phyloP scores from a whole-genome alignment of 2,797 vertebrate genomes.

The Morelia viridis region DNA sequence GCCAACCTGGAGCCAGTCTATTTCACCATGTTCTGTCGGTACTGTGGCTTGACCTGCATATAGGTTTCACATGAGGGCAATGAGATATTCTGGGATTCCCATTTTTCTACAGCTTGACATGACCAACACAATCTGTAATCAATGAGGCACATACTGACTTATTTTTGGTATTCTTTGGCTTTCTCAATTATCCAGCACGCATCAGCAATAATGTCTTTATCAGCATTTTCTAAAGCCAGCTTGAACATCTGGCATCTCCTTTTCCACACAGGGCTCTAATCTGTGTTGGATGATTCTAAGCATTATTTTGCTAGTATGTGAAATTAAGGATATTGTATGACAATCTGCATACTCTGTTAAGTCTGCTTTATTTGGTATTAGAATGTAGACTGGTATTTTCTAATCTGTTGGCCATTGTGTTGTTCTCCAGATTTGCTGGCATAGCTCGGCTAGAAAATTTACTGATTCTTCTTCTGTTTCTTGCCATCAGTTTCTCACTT shows the following conservation, averaged over 20 bases:
- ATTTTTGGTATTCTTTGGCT: too few relatives aligned
- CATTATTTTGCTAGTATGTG: too few relatives aligned
- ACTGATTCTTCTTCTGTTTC: not conserved
- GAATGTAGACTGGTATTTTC: too few relatives aligned
- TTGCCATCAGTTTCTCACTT: not conserved
- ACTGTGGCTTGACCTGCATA: not conserved
- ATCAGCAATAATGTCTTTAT: too few relatives aligned
- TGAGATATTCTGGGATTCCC: not conserved
- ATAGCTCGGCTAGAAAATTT: not conserved
- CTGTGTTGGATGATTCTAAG: too few relatives aligned
- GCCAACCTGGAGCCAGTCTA: not conserved
- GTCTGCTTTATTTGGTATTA: not conserved
- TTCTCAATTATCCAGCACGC: too few relatives aligned
- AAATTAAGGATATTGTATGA: not conserved
- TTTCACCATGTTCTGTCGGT: not conserved
- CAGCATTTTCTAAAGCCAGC: too few relatives aligned
- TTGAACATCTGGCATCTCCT: too few relatives aligned
- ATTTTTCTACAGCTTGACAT: not conserved
- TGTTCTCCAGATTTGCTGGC: not conserved
- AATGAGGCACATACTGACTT: not conserved
- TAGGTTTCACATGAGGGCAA: not conserved
- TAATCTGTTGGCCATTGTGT: not conserved
- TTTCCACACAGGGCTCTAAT: too few relatives aligned
- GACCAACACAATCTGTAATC: not conserved
- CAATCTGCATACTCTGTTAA: not conserved